Evolutionary conservation across 64 coral and sea anemone species (phyloP).

Genomic region (Stylophora pistillata): DNA sequence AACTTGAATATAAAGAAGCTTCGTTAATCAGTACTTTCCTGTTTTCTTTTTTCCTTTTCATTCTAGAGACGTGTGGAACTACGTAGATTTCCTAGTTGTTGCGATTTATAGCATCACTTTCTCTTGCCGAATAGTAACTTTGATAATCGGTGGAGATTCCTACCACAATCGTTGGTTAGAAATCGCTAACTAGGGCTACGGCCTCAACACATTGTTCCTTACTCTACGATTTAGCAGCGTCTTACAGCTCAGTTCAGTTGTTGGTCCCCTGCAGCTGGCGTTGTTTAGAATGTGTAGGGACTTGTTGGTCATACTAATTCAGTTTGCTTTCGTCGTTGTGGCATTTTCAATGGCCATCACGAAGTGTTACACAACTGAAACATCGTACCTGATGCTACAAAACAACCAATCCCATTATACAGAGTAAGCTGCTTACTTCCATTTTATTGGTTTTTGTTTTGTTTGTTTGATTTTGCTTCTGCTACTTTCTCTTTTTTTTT

Average conservation of each 20-base stretch:
- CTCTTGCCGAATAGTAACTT: not conserved
- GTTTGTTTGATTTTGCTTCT: too few relatives aligned
- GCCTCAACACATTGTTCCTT: constrained; percentile 24
- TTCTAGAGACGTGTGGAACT: constrained; percentile 50
- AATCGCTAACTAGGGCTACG: constrained; percentile 13
- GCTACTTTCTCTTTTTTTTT: too few relatives aligned
- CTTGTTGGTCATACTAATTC: constrained; percentile 19
- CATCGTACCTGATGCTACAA: not conserved
- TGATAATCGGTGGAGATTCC: not conserved
- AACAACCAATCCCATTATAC: not conserved
- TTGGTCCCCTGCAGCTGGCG: constrained; percentile 49
- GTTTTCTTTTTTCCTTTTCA: not conserved
- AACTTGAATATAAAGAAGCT: too few relatives aligned
- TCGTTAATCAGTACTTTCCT: too few relatives aligned
- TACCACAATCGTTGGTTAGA: constrained; percentile 3
- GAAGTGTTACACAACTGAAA: not conserved
- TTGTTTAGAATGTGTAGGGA: constrained; percentile 43
- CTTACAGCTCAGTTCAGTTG: not conserved
- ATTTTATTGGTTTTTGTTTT: not conserved
- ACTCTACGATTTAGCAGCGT: constrained; percentile 14
- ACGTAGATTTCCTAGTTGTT: not conserved
- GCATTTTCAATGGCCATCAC: constrained; percentile 53
- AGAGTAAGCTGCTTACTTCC: not conserved
- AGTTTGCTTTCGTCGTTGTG: constrained; percentile 22
- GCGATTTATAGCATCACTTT: not conserved